Base-by-base conservation (phyloP, 2,797 vertebrate species). In the Sphaeramia orbicularis region DNA sequence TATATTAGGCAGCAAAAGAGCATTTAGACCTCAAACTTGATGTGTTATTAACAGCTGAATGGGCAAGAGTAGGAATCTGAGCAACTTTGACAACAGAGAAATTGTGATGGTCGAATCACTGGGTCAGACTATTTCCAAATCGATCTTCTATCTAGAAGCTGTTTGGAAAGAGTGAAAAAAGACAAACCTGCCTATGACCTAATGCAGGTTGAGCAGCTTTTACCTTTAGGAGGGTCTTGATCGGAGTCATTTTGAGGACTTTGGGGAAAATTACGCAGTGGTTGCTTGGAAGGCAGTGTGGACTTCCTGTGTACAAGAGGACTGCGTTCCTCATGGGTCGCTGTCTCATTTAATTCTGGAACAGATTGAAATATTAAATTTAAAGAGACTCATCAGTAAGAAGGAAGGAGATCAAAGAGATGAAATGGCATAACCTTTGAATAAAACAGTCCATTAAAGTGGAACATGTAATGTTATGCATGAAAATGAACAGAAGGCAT, bases 241-340 rank as follows among this genome's bases (percentile, higher is more conserved):
- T 15, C 27, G 27, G 27, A 30, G 27, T 30, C 27, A 30, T 30
- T 30, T 7, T 30, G 27, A 30, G 51, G 30, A n/a, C 15, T 51
- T n/a, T 51, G 30, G 30, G 1, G n/a, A 3, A 30, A 30, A 30
- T 30, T 30, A 4, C 0, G 0, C 58, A 77, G 76, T 15, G 0
- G 1, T 48, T 71, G 74, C 2, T 3, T 2, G 0, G 68, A 80
- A 0, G 16, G 51, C 0, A 10, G 0, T 2, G 62, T 78, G 12
- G 54, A 0, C 1, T 1, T 7, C 65, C 59, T 32, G 4, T 38
- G 0, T 11, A 66, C 1, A 0, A 78, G 13, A 32, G 0, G 0
- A 1, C 0, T 4, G 43, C 49, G 13, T 0, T 27, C 7, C 4
- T 0, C 7, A 0, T 0, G 3, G 11, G 10, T 13, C 9, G n/a